phyloP scores from a whole-genome alignment of 2,113 vertebrate genomes.

The Arenaria interpres region DNA sequence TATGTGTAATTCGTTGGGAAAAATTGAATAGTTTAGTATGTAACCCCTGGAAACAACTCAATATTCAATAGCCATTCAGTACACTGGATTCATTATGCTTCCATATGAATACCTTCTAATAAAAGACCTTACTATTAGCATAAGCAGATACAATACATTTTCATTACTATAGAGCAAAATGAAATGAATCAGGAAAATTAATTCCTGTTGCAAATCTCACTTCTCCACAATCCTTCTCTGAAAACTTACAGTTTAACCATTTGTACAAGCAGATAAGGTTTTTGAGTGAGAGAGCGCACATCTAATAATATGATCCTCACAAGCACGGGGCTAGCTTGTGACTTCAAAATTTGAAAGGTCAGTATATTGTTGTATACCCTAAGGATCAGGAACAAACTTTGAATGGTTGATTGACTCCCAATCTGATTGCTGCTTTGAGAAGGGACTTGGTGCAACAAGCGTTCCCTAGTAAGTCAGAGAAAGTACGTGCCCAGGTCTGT shows the following conservation, averaged over 20 bases:
- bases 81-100: slow-evolving; percentile 5
- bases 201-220: slow-evolving; percentile 9
- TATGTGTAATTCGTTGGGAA: slow-evolving; percentile 30
- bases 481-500: not conserved
- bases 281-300: not conserved
- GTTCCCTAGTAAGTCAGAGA: not conserved
- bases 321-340: not conserved
- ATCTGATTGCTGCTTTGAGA: not conserved
- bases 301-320: not conserved
- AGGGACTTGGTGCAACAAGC: not conserved
- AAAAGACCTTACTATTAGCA: slow-evolving; percentile 39
- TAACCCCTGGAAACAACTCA: slow-evolving; percentile 59
- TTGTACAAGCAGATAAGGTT: not conserved
- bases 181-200: not conserved
- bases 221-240: not conserved
- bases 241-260: not conserved
- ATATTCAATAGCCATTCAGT: slow-evolving; percentile 22
- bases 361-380: too few relatives aligned
- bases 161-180: not conserved
- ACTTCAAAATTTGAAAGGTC: not conserved
- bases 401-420: not conserved
- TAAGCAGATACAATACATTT: slow-evolving; percentile 43
- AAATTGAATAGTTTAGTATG: slow-evolving; percentile 32
- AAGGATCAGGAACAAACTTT: not conserved
- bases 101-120: slow-evolving; percentile 30